Evolutionary conservation across 2,113 vertebrate species (phyloP).

Genomic region (Micronycteris hirsuta): DNA sequence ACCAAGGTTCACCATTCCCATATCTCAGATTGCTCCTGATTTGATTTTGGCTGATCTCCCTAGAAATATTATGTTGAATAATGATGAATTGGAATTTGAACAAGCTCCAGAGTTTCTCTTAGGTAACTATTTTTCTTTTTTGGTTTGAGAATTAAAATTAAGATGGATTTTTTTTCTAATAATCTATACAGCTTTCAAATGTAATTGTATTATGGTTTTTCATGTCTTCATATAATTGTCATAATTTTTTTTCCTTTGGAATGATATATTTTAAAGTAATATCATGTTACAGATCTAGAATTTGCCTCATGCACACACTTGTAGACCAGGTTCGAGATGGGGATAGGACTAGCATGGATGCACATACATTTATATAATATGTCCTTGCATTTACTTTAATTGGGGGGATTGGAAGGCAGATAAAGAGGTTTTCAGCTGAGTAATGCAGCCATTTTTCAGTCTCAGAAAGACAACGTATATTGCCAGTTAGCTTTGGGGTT

Average conservation of each 20-base stretch:
- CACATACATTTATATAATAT: not conserved
- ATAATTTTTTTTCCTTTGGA: not conserved
- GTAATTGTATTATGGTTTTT: not conserved
- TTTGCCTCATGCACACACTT: not conserved
- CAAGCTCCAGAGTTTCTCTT: constrained; percentile 89
- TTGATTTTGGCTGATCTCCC: constrained; percentile 92
- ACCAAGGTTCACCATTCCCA: constrained; percentile 85
- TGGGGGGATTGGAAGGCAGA: not conserved
- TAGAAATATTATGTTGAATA: constrained; percentile 89
- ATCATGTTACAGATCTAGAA: not conserved
- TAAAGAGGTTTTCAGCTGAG: not conserved
- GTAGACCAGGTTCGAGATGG: not conserved
- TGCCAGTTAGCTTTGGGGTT: not conserved
- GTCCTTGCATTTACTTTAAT: not conserved
- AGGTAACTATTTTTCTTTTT: constrained; percentile 79
- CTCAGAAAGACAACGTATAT: not conserved
- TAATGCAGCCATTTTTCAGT: not conserved
- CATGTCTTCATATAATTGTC: not conserved
- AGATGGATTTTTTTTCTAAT: not conserved
- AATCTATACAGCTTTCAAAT: not conserved
- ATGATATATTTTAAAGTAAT: not conserved
- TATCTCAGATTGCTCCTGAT: constrained; percentile 95
- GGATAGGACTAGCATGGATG: not conserved
- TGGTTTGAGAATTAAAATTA: not conserved
- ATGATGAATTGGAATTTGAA: constrained; percentile 88